Percentiles rank a stretch among this genome's conserved stretches.
Evolutionary conservation across 2,113 vertebrate species (phyloP).

Genomic region (Misgurnus mizolepis): DNA sequence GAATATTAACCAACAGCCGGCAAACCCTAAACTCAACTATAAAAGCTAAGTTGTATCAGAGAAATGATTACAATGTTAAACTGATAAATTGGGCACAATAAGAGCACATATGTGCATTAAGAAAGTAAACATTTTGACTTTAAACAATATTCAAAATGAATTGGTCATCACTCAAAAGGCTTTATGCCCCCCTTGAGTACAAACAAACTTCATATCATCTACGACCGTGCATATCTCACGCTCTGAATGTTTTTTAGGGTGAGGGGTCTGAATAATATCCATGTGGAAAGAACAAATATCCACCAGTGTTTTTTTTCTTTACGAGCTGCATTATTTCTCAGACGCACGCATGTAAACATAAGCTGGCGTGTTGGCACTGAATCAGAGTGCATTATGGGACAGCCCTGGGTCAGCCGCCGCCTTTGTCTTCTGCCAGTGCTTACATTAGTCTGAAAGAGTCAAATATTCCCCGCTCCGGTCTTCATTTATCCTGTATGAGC

Average conservation of each 20-base stretch:
- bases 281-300: slow-evolving; percentile 71
- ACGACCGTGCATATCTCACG: slow-evolving; percentile 67
- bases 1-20: background rate
- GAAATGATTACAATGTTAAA: background rate
- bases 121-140: background rate
- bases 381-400: slow-evolving; percentile 78
- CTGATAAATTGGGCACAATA: background rate
- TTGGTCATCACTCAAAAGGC: slow-evolving; percentile 19
- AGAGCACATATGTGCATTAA: background rate
- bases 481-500: slow-evolving; percentile 65
- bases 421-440: slow-evolving; percentile 77
- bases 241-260: slow-evolving; percentile 63
- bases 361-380: slow-evolving; percentile 74
- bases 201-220: slow-evolving; percentile 59
- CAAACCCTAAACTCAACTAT: background rate
- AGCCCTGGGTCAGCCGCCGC: slow-evolving; percentile 71
- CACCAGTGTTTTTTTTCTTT: slow-evolving; percentile 68
- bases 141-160: slow-evolving; percentile 7
- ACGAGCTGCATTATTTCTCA: slow-evolving; percentile 81
- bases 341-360: slow-evolving; percentile 80
- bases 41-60: background rate
- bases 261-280: slow-evolving; percentile 68
- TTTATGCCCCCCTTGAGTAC: slow-evolving; percentile 50
- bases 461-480: slow-evolving; percentile 69
- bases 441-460: slow-evolving; percentile 76